Evolutionary conservation across 2,888 invertebrate species (phyloP), one percentile per base, ranked within the genome.

Genomic region (Plagiodera versicolora): DNA sequence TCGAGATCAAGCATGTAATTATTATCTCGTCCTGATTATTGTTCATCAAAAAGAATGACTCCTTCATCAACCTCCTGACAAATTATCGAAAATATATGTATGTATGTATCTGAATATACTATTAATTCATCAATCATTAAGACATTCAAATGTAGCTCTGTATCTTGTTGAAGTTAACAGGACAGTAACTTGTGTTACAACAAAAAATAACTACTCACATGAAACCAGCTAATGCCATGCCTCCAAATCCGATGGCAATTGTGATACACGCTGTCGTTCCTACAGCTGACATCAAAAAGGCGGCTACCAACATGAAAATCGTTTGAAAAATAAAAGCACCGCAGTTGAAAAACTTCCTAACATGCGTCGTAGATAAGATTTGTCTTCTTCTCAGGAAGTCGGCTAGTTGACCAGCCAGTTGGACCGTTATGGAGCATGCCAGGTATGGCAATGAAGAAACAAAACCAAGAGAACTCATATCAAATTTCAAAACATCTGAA

Each of bases 401-500:
- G 0, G 95, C 94, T 14, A 92, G 72, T 65, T 91, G 89, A 0
- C 95, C 96, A 0, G 92, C 89, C 63, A 89, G 80, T 72, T 90
- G 91, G 5, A 95, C 82, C 5, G 90, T 85, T 30, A 92, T 82
- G 0, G 92, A 90, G 94, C 95, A 94, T 0, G 90, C 89, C 17
- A 95, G 79, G 77, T 96, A 96, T 0, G 96, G 96, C 39, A 95
- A 81, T 0, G 94, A 94, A 0, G 95, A 89, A 53, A 94, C 77
- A 74, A 90, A 88, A 4, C 95, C 95, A 3, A 94, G 90, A 75
- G 92, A 86, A 8, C 89, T 86, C 53, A 92, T 82, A 72, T 91
- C 84, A 76, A 89, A 91, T 67, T 87, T 82, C 66, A 89, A 83
- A 0, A 88, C 87, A 70, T 92, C 92, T 91, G 77, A 14, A 82